phyloP scores from a whole-genome alignment of 2,797 vertebrate species.

The Trachops cirrhosus region DNA sequence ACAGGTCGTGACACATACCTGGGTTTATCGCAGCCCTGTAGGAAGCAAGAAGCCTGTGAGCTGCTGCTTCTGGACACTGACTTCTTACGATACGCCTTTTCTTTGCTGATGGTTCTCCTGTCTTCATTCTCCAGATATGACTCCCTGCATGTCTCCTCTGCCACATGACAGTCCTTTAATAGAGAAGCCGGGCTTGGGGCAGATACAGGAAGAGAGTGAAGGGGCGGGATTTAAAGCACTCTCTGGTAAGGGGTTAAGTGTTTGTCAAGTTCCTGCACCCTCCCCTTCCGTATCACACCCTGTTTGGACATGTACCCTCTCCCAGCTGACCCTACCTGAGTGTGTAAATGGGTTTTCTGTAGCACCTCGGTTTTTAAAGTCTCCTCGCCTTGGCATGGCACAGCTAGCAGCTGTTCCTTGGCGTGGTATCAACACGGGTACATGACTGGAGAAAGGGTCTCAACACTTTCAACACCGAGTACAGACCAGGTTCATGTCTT shows the following conservation, averaged over 20 bases:
- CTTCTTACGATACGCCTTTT: conserved; percentile 20
- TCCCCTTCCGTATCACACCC: neutral
- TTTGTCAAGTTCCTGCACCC: neutral
- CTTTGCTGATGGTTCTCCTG: conserved; percentile 59
- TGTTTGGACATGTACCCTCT: neutral
- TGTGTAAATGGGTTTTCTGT: neutral
- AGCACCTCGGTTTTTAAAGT: neutral
- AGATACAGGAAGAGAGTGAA: conserved; percentile 87
- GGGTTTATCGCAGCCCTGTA: neutral
- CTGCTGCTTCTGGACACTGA: conserved; percentile 17
- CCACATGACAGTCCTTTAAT: conserved; percentile 87
- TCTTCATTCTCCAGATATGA: conserved; percentile 88
- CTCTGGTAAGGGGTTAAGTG: conserved; percentile 86
- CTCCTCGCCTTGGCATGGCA: neutral
- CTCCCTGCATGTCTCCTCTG: conserved; percentile 93
- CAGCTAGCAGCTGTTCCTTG: neutral
- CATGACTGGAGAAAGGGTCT: neutral
- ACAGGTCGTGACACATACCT: neutral
- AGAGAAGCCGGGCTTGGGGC: conserved; percentile 86
- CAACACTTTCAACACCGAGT: neutral
- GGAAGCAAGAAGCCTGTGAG: neutral
- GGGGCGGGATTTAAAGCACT: conserved; percentile 84
- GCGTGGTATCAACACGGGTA: neutral
- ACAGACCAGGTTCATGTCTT: conserved; percentile 32
- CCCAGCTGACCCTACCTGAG: neutral